A percentile compares a stretch with the other conserved stretches of the same genome.
These are phyloP conservation scores for Astreopora myriophthalma DNA, from an alignment of 64 coral and sea anemone species.

Conservation along the genomic window DNA sequence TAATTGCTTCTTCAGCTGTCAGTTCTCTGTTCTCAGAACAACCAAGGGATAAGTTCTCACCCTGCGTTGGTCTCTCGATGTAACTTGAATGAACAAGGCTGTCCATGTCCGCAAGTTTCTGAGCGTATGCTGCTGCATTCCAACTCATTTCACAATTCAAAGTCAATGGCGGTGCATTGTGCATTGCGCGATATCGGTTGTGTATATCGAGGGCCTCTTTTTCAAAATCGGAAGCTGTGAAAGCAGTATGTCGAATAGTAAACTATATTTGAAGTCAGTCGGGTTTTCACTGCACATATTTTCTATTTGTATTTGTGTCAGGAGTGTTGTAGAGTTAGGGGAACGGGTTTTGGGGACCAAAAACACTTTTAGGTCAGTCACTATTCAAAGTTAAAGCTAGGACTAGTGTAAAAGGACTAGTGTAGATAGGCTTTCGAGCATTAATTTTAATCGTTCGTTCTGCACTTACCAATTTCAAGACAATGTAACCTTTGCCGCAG, in stretches of 20 bases:
- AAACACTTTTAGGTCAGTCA: too few relatives aligned
- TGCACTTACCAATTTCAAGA: neutral
- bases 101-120: constrained; percentile 64
- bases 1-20: constrained; percentile 65
- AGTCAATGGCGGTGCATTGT: constrained; percentile 68
- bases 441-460: too few relatives aligned
- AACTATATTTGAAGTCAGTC: too few relatives aligned
- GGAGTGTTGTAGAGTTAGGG: too few relatives aligned
- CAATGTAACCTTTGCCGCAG: neutral
- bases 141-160: constrained; percentile 73
- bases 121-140: constrained; percentile 56
- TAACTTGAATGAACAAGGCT: constrained; percentile 53
- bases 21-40: constrained; percentile 41
- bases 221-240: constrained; percentile 42
- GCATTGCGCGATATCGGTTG: constrained; percentile 84
- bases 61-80: constrained; percentile 64
- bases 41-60: constrained; percentile 77
- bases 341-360: too few relatives aligned
- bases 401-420: too few relatives aligned
- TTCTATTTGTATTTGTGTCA: too few relatives aligned
- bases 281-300: too few relatives aligned
- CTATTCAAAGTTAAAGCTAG: too few relatives aligned
- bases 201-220: constrained; percentile 72
- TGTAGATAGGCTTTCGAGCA: too few relatives aligned
- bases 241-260: neutral